Evolutionary conservation across 2,888 invertebrate genomes (phyloP).

Genomic region (Drosophila lacicola): DNA sequence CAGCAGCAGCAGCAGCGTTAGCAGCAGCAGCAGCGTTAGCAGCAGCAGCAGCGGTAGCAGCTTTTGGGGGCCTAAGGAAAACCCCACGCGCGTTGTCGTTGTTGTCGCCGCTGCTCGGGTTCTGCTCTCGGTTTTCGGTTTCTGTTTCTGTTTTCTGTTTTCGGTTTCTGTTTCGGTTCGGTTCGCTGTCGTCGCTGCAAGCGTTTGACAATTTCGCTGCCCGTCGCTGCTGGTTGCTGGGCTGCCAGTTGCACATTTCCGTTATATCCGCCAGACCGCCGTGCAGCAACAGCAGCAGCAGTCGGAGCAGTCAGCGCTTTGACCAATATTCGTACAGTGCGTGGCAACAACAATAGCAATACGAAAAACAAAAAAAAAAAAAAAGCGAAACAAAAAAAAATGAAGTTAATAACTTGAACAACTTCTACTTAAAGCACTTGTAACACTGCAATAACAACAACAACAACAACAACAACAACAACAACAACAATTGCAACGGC

Average conservation of each 20-base stretch:
- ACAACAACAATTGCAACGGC: conserved; percentile 43
- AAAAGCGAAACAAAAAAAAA: background rate
- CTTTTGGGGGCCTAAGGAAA: conserved; percentile 56
- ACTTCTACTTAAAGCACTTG: conserved; percentile 42
- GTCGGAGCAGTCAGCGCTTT: conserved; percentile 17
- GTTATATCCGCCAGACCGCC: conserved; percentile 75
- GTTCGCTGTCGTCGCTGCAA: conserved; percentile 50
- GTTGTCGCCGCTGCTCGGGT: conserved; percentile 48
- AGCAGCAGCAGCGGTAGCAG: conserved; percentile 20
- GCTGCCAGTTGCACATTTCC: conserved; percentile 78
- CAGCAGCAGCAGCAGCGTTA: conserved; percentile 16
- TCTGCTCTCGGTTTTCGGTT: conserved; percentile 48
- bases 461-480: conserved; percentile 13
- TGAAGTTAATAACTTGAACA: conserved; percentile 28
- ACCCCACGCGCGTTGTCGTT: conserved; percentile 48
- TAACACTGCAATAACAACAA: conserved; percentile 24
- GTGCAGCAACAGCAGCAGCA: conserved; percentile 54
- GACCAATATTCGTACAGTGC: conserved; percentile 30
- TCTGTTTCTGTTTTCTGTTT: conserved; percentile 37
- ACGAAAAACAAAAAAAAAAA: conserved; percentile 1
- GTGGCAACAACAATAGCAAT: conserved; percentile 37
- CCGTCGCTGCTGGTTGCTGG: conserved; percentile 46
- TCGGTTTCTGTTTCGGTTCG: conserved; percentile 27
- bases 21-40: conserved; percentile 14
- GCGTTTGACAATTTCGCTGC: conserved; percentile 72